Percentiles rank a stretch among this genome's conserved stretches.
These are phyloP conservation scores for Acronicta aceris DNA, from an alignment of 2,888 invertebrate species.

Conservation along the genomic window DNA sequence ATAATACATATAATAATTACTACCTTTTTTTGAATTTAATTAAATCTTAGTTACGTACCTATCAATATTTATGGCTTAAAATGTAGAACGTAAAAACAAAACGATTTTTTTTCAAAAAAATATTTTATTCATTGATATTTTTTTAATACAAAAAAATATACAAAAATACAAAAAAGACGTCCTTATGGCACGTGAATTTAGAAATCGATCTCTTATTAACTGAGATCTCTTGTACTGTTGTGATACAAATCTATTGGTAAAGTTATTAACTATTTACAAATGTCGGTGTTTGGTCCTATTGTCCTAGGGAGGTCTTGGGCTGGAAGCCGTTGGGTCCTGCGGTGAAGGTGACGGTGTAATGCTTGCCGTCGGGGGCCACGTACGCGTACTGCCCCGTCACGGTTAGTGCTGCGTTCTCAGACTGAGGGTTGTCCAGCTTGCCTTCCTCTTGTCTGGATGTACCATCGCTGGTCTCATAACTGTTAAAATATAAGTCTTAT, in stretches of 20 bases:
- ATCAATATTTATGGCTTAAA: no score
- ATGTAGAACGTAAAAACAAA: not conserved
- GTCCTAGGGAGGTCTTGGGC: constrained; percentile 86
- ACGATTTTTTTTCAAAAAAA: constrained; percentile 27
- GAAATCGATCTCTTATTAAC: constrained; percentile 59
- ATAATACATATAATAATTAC: no score
- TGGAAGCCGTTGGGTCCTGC: constrained; percentile 91
- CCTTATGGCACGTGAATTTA: constrained; percentile 83
- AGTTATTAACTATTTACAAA: constrained; percentile 63
- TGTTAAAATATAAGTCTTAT: constrained; percentile 57
- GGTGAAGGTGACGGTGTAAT: constrained; percentile 90
- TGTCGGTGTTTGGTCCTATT: constrained; percentile 58
- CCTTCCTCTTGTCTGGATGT: constrained; percentile 91
- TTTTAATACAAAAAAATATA: constrained; percentile 63
- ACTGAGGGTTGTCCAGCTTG: constrained; percentile 90
- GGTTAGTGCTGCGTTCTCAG: constrained; percentile 90
- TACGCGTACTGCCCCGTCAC: constrained; percentile 91
- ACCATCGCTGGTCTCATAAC: constrained; percentile 92
- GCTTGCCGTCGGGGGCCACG: constrained; percentile 91
- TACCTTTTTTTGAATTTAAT: no score
- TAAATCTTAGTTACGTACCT: no score
- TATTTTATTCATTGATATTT: constrained; percentile 47
- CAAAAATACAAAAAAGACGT: constrained; percentile 73
- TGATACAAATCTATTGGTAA: constrained; percentile 31
- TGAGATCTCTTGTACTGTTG: constrained; percentile 70